Evolutionary conservation across 2,797 vertebrate genomes (phyloP).

Genomic region (Pipistrellus nathusii): DNA sequence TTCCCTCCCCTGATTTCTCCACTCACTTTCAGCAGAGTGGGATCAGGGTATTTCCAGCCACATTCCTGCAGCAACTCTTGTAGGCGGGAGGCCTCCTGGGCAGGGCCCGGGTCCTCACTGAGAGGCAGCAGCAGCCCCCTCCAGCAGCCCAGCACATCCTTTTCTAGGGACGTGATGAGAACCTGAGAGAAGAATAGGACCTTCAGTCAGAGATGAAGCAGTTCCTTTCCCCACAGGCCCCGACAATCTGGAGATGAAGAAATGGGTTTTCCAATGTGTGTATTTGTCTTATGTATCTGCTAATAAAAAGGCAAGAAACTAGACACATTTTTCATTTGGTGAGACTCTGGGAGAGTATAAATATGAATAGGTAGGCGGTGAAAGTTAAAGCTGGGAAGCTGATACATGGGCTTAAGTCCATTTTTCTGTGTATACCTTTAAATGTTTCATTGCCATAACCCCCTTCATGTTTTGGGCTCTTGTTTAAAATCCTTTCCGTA

Average conservation of each 20-base stretch:
- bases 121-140: conserved; percentile 89
- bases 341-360: background rate
- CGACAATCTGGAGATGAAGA: background rate
- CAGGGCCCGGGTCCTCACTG: conserved; percentile 84
- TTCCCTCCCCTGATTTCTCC: background rate
- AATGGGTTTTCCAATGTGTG: background rate
- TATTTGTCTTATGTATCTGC: background rate
- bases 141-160: conserved; percentile 91
- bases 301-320: background rate
- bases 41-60: conserved; percentile 84
- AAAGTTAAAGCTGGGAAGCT: background rate
- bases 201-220: background rate
- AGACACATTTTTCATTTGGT: background rate
- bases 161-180: conserved; percentile 91
- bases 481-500: background rate
- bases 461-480: background rate
- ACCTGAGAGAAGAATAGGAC: conserved; percentile 84
- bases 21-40: conserved; percentile 90
- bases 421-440: background rate
- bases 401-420: background rate
- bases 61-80: conserved; percentile 82
- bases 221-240: background rate
- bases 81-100: conserved; percentile 85
- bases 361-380: background rate
- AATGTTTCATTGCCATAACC: background rate